Percentiles rank a stretch among this genome's conserved stretches.
These are phyloP conservation scores for Apotomis capreana DNA, from an alignment of 2,888 invertebrate genomes.

Conservation along the genomic window DNA sequence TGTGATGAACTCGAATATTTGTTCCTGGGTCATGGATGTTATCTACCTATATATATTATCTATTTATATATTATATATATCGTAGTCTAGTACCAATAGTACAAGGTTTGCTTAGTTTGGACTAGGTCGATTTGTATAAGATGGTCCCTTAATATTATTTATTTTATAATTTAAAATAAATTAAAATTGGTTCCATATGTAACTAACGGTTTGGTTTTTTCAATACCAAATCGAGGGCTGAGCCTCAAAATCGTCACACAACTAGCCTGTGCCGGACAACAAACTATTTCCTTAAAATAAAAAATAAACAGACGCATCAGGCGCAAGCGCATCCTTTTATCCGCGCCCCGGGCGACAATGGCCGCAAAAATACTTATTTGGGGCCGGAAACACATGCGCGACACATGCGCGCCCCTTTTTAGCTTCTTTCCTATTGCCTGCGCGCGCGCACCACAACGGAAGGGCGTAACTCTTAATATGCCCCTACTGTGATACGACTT, in stretches of 20 bases:
- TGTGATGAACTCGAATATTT: too few species aligned
- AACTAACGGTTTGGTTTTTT: too few species aligned
- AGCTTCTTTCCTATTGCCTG: conserved; percentile 55
- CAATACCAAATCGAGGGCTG: too few species aligned
- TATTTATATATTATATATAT: too few species aligned
- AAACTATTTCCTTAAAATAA: neutral
- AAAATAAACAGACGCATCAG: conserved; percentile 4
- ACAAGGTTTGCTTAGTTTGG: too few species aligned
- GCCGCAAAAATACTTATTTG: conserved; percentile 25
- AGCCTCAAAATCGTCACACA: neutral
- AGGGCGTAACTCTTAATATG: neutral
- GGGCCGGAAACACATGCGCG: conserved; percentile 77
- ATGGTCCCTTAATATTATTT: too few species aligned
- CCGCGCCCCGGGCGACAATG: conserved; percentile 24
- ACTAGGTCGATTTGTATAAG: too few species aligned
- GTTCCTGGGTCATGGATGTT: too few species aligned
- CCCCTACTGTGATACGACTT: neutral
- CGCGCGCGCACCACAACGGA: neutral
- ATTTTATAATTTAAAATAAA: too few species aligned
- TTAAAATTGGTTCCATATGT: too few species aligned
- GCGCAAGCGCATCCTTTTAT: conserved; percentile 17
- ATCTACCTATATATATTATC: too few species aligned
- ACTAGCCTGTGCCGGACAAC: neutral
- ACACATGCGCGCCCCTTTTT: conserved; percentile 80
- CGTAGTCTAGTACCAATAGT: too few species aligned